phyloP scores from a whole-genome alignment of 2,113 vertebrate species.

The Phyllostomus hastatus region DNA sequence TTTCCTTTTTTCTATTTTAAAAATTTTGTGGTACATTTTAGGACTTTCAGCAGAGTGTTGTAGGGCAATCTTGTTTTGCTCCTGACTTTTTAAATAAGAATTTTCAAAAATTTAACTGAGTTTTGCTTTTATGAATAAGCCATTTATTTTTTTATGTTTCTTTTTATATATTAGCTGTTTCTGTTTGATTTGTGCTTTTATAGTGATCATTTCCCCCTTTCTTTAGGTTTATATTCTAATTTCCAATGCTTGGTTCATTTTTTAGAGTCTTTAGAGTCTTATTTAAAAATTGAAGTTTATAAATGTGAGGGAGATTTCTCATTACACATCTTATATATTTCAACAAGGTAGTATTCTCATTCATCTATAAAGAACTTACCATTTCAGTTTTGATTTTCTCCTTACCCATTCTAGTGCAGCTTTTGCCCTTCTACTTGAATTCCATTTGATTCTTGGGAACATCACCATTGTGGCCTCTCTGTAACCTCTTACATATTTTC shows the following conservation, averaged over 20 bases:
- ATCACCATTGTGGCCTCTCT: neutral
- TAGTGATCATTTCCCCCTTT: neutral
- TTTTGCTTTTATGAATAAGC: neutral
- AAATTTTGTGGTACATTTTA: neutral
- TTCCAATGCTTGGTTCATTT: neutral
- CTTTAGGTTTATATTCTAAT: neutral
- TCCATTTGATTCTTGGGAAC: neutral
- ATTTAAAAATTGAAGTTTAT: neutral
- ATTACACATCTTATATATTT: neutral
- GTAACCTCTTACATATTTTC: neutral
- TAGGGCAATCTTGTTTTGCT: neutral
- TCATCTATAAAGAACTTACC: neutral
- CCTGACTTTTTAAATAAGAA: neutral
- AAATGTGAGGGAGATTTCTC: neutral
- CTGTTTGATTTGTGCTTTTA: neutral
- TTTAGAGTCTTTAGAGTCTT: neutral
- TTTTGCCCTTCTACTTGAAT: neutral
- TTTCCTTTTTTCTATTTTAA: neutral
- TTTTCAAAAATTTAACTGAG: neutral
- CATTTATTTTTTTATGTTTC: neutral
- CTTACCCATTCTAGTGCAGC: neutral
- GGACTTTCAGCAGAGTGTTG: neutral
- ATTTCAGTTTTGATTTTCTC: neutral
- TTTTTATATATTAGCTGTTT: neutral
- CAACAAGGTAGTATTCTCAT: neutral